Base-by-base conservation (phyloP, 2,888 invertebrate genomes). In the Eristalis tenax region DNA sequence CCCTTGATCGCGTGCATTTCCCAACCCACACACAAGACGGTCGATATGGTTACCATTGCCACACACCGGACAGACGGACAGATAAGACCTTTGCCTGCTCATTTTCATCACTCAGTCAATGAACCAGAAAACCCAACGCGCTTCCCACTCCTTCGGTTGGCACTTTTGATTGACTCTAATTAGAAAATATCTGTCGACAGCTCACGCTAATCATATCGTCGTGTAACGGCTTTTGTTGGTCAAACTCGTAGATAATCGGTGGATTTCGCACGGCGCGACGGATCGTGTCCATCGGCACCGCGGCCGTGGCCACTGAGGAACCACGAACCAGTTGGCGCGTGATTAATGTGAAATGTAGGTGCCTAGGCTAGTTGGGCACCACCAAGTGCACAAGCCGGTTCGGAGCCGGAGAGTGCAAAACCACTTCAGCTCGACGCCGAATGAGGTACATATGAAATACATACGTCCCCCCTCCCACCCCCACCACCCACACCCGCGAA, bases 141-240 rank as follows among this genome's bases (percentile, higher is more conserved):
- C n/a, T 50, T 50, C 50, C 50, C 50, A 50, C 18, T 50, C 50
- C 8, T 1, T 4, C 18, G 18, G 59, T 15, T 75, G 75, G 8
- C 56, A 68, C 64, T 82, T 82, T 77, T 81, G 82, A 86, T 86
- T 86, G 82, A 69, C 82, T 69, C 82, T 86, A 86, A 86, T 86
- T 86, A 32, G 73, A 57, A 70, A 78, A 64, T 70, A 78, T 78
- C 65, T 74, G 65, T 59, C 82, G 78, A 65, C 85, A 82, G 23
- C 18, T 59, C 64, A 74, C 77, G 85, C 73, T 86, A 86, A 86
- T 86, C 82, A 61, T 74, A 82, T 82, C 73, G 69, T 65, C 61
- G 70, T 13, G 40, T 86, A 86, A 86, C 85, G 85, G 85, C 32
- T 35, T 50, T 78, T 74, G 50, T 77, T 77, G 43, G 73, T 59